Evolutionary conservation across 2,797 vertebrate species (phyloP), one percentile per base, ranked within the genome.

Genomic region (Parambassis ranga): DNA sequence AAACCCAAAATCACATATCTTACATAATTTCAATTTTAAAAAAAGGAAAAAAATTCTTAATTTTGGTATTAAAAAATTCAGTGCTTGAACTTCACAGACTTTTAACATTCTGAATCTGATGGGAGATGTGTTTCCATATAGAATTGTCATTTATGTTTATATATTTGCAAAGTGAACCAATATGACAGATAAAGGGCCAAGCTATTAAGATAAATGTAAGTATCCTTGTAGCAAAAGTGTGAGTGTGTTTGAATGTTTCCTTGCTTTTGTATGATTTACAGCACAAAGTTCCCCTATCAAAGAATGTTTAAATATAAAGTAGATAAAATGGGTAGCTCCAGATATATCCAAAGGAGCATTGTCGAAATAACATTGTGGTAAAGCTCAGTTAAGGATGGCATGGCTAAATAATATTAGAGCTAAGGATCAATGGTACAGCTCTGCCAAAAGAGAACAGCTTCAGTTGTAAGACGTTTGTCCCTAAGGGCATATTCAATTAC

Each of bases 401-500:
- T 28, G 32, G 52, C 60, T 85, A 86, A 91, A 85, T 90, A 84
- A 89, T 90, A 83, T 76, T 28, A 55, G 52, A 71, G 64, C 56
- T 63, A 42, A 61, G 69, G 71, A 90, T 90, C 80, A 77, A 86
- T 87, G 71, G 56, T 66, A 62, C 49, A 52, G 62, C 65, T 69
- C 67, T 61, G 65, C 57, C 77, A 77, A 75, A 82, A 67, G 60
- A 81, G 59, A 75, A 53, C 53, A 62, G 61, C 71, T 71, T 77
- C 47, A 65, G 43, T 50, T 30, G 77, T 80, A 77, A 77, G 71
- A 81, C 18, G 71, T 82, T 73, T 61, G 50, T 81, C 63, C 65
- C 78, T 60, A 78, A 83, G 84, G 82, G 88, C 83, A 82, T 79
- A 88, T 90, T 84, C 62, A 76, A 70, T 86, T 84, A 76, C 79